Conservation (phyloP, 2,797 vertebrate species). For the Kryptolebias ocellatus region DNA sequence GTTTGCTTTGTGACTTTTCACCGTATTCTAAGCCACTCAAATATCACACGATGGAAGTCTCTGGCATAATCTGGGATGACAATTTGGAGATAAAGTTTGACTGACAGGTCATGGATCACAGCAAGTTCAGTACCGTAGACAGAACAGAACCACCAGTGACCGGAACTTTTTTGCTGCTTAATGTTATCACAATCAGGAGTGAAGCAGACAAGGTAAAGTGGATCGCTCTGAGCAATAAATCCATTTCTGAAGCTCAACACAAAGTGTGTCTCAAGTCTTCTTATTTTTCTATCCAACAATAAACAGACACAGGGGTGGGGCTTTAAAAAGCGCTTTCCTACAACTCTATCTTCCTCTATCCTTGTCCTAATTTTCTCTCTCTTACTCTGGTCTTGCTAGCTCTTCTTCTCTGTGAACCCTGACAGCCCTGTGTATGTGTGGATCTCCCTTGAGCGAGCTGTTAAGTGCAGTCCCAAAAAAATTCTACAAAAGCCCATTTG, state of each 20-base stretch:
- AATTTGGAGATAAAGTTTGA: constrained; percentile 36
- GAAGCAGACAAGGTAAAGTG: constrained; percentile 52
- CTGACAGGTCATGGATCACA: constrained; percentile 43
- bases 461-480: constrained; percentile 83
- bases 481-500: constrained; percentile 81
- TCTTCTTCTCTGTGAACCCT: constrained; percentile 60
- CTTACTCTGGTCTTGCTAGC: constrained; percentile 65
- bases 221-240: constrained; percentile 59
- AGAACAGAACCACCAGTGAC: constrained; percentile 42
- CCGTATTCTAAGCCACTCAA: background rate
- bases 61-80: constrained; percentile 24
- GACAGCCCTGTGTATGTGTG: constrained; percentile 29
- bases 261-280: constrained; percentile 64
- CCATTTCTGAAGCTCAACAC: constrained; percentile 61
- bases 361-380: constrained; percentile 69
- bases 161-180: constrained; percentile 45
- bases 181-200: background rate
- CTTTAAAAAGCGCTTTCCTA: constrained; percentile 71
- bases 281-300: constrained; percentile 58
- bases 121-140: constrained; percentile 21
- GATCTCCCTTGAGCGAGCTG: constrained; percentile 75
- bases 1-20: background rate
- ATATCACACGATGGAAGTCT: background rate
- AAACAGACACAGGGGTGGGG: constrained; percentile 59
- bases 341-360: constrained; percentile 64